These are phyloP conservation scores for Porites cylindrica DNA, from an alignment of 92 coral and sea anemone species.

Conservation along the genomic window DNA sequence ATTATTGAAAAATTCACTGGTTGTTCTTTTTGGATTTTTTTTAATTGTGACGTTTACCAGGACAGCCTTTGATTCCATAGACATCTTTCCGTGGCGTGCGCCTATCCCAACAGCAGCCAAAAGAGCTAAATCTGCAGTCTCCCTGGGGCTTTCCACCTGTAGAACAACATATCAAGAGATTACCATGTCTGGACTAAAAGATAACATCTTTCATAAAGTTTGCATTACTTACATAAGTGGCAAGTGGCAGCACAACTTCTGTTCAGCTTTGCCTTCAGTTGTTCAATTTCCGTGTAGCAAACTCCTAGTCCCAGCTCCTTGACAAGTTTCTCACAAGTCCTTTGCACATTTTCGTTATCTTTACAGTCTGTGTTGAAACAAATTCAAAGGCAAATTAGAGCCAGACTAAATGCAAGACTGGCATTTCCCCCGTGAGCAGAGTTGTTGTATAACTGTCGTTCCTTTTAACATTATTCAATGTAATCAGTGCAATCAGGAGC, in stretches of 20 bases:
- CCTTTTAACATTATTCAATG: too few relatives aligned
- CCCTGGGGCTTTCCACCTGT: slow-evolving; percentile 25
- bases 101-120: slow-evolving; percentile 36
- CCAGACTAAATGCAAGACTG: not conserved
- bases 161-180: not conserved
- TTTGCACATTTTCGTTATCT: slow-evolving; percentile 6
- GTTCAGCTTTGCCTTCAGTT: slow-evolving; percentile 10
- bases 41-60: slow-evolving; percentile 3
- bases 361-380: slow-evolving; percentile 16
- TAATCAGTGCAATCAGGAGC: too few relatives aligned
- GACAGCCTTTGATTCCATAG: slow-evolving; percentile 33
- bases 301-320: slow-evolving; percentile 28
- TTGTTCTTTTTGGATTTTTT: not conserved
- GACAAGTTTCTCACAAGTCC: slow-evolving; percentile 17
- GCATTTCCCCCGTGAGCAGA: too few relatives aligned
- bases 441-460: too few relatives aligned
- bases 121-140: not conserved
- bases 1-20: too few relatives aligned
- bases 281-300: not conserved
- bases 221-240: slow-evolving; percentile 17
- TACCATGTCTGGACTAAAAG: not conserved
- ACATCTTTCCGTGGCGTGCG: slow-evolving; percentile 15
- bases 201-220: not conserved
- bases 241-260: slow-evolving; percentile 42
- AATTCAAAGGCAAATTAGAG: not conserved